Evolutionary conservation across 2,113 vertebrate species (phyloP), one percentile per base, ranked within the genome.

Genomic region (Junco hyemalis): DNA sequence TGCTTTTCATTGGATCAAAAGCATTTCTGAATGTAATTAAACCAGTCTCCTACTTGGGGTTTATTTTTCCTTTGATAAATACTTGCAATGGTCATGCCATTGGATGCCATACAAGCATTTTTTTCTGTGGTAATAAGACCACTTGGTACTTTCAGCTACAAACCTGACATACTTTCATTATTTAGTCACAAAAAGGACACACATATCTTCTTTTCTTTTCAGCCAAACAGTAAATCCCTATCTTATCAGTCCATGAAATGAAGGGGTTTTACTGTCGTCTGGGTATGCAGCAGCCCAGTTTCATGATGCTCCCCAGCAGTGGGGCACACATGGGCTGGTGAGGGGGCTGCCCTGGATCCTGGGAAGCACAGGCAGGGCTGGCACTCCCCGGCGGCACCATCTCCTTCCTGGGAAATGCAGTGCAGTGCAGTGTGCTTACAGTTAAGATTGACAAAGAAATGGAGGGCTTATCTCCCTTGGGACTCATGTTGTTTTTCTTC

Each of bases 401-500:
- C 44, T 47, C 19, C 25, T 42, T 9, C 35, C 35, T 56, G 66
- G 40, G 40, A 65, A 59, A 45, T 12, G 24, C 53, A 57, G 5
- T 0, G 0, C 53, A 60, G 9, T 11, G 14, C 15, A 15, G 3
- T 26, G 24, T 6, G 31, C 7, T 72, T 77, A 2, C 0, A 44
- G 9, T 20, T 64, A 40, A 42, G n/a, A 28, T 7, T 71, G 33
- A 42, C 11, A 12, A 85, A 51, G 25, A 73, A 61, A 31, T 16
- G 45, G 18, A 68, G 12, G 14, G 12, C 2, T 15, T 8, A 15
- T 38, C 7, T 72, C 50, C 28, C 21, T 73, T 91, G 54, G 9
- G 47, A 74, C 9, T 63, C 5, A 20, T 1, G 1, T 8, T 25
- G 31, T n/a, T 82, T 63, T 57, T 14, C 36, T 57, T 86, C 21